Conservation (phyloP, 2,113 vertebrate genomes). For the Pygoscelis adeliae region DNA sequence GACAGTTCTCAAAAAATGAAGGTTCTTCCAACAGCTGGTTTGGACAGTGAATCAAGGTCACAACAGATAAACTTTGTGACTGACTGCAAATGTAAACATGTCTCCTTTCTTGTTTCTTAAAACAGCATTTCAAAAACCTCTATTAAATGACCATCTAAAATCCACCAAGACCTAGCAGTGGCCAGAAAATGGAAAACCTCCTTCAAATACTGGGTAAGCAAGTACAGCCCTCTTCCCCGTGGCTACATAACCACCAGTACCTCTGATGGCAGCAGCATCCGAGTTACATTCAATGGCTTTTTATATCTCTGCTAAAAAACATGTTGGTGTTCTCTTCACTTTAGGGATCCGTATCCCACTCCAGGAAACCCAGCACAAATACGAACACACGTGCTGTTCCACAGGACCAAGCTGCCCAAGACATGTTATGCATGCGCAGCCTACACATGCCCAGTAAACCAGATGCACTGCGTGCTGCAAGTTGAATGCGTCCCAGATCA, state of each 20-base stretch:
- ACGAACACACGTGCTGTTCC: background rate
- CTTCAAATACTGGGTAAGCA: background rate
- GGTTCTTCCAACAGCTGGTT: background rate
- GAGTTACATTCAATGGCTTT: background rate
- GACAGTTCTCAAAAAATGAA: background rate
- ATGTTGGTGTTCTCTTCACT: background rate
- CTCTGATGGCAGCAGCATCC: background rate
- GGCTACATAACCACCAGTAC: background rate
- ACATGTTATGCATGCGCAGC: fast-evolving
- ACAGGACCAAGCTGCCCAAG: background rate
- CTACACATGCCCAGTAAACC: background rate
- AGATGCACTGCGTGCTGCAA: background rate
- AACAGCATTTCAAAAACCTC: background rate
- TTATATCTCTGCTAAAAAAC: background rate
- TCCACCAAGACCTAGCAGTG: background rate
- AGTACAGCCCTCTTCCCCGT: background rate
- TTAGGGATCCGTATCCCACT: background rate
- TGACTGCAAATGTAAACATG: background rate
- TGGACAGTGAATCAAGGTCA: background rate
- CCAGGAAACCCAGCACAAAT: background rate
- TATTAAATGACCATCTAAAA: background rate
- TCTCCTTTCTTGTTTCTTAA: background rate
- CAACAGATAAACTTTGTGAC: background rate
- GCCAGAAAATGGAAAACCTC: background rate
- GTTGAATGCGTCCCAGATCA: background rate